Base-by-base conservation (phyloP, 2,888 invertebrate genomes). In the Bellardia bayeri region DNA sequence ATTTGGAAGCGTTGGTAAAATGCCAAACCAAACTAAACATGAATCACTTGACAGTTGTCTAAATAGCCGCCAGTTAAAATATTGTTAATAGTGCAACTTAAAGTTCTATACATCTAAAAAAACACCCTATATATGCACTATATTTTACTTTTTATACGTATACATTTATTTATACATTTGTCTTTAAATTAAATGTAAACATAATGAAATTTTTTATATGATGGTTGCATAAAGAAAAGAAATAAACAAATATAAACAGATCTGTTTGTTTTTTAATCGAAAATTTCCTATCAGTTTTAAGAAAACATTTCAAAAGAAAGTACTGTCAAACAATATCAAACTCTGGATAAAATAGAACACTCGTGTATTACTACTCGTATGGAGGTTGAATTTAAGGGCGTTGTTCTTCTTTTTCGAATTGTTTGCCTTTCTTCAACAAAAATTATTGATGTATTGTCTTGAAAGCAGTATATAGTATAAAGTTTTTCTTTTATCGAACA, bases 161-260 rank as follows among this genome's bases (percentile, higher is more conserved):
- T 23, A 56, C 23, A 8, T 16, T 33, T 9, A 8, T 16, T 33
- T 9, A n/a, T 2, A 71, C 6, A 30, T 42, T 33, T 51, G 14
- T 51, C 2, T 81, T 56, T 37, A 56, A 56, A 66, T 81, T 56
- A 66, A 74, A 82, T 66, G 37, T 58, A 74, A 82, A 74, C 40
- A 72, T 71, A 64, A 51, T 63, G 13, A 7, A 61, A 63, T 40
- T 51, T 81, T 63, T 63, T 63, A n/a, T 33, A 69, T 49, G 14
- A 61, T 49, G 68, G n/a, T 61, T 13, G 23, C 16, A 13, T 0
- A 37, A 37, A 14, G 49, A 58, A 45, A 6, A 45, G 13, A 2
- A 63, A 33, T 5, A n/a, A n/a, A 45, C 13, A 33, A 45, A 74
- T 6, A 45, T 8, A 74, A 40, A 78, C n/a, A 42, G 8, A 14